phyloP scores from a whole-genome alignment of 2,888 invertebrate species.

The Gymnocheta viridis region DNA sequence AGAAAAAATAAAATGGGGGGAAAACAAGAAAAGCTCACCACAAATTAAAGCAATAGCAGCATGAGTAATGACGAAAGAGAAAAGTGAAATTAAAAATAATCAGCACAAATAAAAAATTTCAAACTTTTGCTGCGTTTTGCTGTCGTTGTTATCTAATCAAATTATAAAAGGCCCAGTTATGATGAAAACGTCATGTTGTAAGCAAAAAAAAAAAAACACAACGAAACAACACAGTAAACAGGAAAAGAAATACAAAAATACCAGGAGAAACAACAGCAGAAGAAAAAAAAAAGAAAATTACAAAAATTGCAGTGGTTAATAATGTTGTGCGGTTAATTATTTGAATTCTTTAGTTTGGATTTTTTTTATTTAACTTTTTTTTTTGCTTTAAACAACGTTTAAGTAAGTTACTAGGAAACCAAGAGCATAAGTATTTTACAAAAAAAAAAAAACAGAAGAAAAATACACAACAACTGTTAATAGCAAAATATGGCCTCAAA shows the following conservation, averaged over 20 bases:
- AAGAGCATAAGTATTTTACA: background rate
- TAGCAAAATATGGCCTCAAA: constrained; percentile 41
- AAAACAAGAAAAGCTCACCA: background rate
- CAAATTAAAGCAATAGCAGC: constrained; percentile 31
- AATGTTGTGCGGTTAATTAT: constrained; percentile 62
- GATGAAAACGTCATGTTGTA: constrained; percentile 39
- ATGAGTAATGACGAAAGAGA: constrained; percentile 23
- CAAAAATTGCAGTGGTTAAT: constrained; percentile 39
- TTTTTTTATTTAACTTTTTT: background rate
- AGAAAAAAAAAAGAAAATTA: background rate
- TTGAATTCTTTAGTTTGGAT: constrained; percentile 47
- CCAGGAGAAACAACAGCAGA: background rate
- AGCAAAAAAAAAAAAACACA: no score
- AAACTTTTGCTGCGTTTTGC: constrained; percentile 25
- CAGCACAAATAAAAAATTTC: constrained; percentile 30
- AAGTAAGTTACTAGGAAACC: constrained; percentile 55
- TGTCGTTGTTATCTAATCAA: constrained; percentile 48
- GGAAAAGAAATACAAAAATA: constrained; percentile 27
- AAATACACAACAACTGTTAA: background rate
- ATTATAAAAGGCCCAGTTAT: constrained; percentile 60
- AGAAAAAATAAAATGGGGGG: constrained; percentile 10
- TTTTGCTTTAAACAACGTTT: constrained; percentile 21
- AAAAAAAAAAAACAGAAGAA: background rate
- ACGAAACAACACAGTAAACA: constrained; percentile 12
- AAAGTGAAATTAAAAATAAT: constrained; percentile 47